Conservation (phyloP, 2,888 invertebrate species). For the Autographa pulchrina region DNA sequence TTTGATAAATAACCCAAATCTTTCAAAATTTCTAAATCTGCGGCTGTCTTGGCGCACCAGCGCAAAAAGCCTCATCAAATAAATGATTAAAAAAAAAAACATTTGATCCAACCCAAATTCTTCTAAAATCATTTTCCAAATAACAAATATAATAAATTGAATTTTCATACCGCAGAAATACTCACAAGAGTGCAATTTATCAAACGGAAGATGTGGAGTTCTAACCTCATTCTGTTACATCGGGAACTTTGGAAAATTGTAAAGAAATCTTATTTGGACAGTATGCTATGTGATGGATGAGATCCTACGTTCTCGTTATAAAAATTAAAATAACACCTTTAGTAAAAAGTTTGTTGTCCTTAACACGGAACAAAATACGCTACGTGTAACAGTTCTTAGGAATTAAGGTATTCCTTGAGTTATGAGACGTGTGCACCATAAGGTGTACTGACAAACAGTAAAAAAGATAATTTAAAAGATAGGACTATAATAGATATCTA, state of each 20-base stretch:
- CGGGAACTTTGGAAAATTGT: slow-evolving; percentile 23
- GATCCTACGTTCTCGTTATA: background rate
- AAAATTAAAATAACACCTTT: background rate
- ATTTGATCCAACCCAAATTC: background rate
- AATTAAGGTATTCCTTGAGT: no score
- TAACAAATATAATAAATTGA: slow-evolving; percentile 34
- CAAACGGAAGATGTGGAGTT: slow-evolving; percentile 37
- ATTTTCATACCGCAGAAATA: slow-evolving; percentile 25
- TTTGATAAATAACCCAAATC: no score
- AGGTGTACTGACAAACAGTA: no score
- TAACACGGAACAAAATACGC: background rate
- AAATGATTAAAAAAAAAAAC: no score
- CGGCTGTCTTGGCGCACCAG: no score
- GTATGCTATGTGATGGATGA: background rate
- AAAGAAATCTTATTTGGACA: slow-evolving; percentile 7
- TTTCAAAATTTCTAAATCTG: no score
- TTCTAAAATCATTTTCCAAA: background rate
- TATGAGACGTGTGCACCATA: no score
- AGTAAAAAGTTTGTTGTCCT: background rate
- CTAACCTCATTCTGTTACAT: slow-evolving; percentile 28
- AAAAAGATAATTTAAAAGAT: no score
- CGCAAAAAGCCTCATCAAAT: no score
- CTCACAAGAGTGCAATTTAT: slow-evolving; percentile 46
- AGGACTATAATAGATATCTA: no score
- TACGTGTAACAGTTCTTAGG: no score